These are phyloP conservation scores for Timema podura DNA, from an alignment of 2,888 invertebrate genomes.

Conservation along the genomic window DNA sequence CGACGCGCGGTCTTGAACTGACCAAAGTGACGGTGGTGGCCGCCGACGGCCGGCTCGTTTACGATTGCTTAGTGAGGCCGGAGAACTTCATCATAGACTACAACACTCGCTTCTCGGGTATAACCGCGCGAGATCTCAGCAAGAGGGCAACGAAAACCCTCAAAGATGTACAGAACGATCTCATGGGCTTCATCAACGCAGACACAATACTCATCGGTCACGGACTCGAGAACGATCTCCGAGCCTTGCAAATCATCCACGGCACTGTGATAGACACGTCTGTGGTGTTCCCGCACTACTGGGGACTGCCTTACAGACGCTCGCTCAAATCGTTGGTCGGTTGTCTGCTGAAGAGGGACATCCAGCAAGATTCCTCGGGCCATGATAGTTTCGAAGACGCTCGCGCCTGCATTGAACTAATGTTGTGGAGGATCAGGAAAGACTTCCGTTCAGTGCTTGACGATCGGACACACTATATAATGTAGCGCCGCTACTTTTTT, in stretches of 20 bases:
- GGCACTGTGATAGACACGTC: slow-evolving; percentile 84
- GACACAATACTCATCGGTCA: slow-evolving; percentile 93
- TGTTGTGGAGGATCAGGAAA: slow-evolving; percentile 68
- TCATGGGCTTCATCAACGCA: slow-evolving; percentile 72
- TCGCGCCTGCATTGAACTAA: slow-evolving; percentile 80
- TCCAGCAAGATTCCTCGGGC: slow-evolving; percentile 70
- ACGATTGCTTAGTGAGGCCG: slow-evolving; percentile 82
- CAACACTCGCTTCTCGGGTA: slow-evolving; percentile 94
- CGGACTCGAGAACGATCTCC: slow-evolving; percentile 89
- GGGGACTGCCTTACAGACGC: slow-evolving; percentile 76
- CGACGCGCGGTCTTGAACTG: slow-evolving; percentile 78
- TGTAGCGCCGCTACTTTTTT: too few relatives aligned
- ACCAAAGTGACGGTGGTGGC: slow-evolving; percentile 82
- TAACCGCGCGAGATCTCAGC: slow-evolving; percentile 62
- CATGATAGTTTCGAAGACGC: slow-evolving; percentile 96
- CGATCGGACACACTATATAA: slow-evolving; percentile 34
- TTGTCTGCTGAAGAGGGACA: slow-evolving; percentile 69
- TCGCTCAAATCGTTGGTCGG: slow-evolving; percentile 76
- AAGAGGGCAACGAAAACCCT: slow-evolving; percentile 60
- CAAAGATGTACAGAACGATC: slow-evolving; percentile 76
- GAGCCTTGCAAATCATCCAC: slow-evolving; percentile 81
- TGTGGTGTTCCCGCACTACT: slow-evolving; percentile 78
- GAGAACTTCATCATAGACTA: slow-evolving; percentile 81
- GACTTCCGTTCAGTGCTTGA: slow-evolving; percentile 42
- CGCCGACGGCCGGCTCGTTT: slow-evolving; percentile 68